Evolutionary conservation across 53 echinoderm and acorn worm species (phyloP), one percentile per base, ranked within the genome.

Genomic region (Holothuria scabra): DNA sequence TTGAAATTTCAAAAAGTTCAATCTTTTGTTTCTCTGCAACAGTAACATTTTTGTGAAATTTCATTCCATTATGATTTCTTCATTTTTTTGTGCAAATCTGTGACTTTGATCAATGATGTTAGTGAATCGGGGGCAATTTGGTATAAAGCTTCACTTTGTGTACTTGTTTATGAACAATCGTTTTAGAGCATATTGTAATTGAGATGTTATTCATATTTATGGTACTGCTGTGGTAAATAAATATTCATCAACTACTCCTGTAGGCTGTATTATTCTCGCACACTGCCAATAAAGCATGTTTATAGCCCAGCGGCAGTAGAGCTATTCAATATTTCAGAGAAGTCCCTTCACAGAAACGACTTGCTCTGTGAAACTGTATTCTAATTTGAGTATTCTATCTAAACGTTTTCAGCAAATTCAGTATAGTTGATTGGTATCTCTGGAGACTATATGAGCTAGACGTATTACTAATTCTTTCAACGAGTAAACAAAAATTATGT

Each of bases 11-110:
- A 44, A 72, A 44, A 22, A 72, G 72, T 72, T 23, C 72, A 72
- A n/a, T 46, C 24, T 52, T 41, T 20, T 72, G 72, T 72, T 72
- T 72, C 37, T 72, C 72, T 72, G 72, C 72, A 48, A 72, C 72
- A 72, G 72, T 72, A 72, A 72, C 24, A 10, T 71, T 72, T 72
- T 41, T 23, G 72, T 46, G 72, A 72, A 26, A 46, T 72, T 72
- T 72, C 72, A 72, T 72, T 72, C 72, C 72, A 72, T 46, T 72
- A 22, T n/a, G 32, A 20, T 72, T 72, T 46, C 44, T 44, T 72
- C 26, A 48, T 72, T 52, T 48, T n/a, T 46, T 72, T 46, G 72
- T 72, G 72, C 72, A 72, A 72, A 49, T 72, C 48, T 46, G 72
- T 72, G 46, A 23, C 46, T 23, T 21, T 72, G 44, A 46, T 46